Conservation (phyloP, 1,140 invertebrate genomes). For the Macrobrachium nipponense region DNA sequence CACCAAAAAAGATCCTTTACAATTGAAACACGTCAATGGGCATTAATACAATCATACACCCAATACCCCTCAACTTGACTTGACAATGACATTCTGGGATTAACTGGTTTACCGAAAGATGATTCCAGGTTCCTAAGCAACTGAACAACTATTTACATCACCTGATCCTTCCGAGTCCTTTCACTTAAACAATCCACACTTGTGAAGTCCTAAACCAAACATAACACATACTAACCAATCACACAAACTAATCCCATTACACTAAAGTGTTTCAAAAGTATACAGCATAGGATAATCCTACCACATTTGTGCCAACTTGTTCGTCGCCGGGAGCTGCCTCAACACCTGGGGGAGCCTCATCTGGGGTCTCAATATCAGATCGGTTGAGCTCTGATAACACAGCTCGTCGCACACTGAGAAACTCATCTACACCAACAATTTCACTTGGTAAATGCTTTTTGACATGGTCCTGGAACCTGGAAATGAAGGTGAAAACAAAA, state of each 20-base stretch:
- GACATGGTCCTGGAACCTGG: conserved; percentile 90
- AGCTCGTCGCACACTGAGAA: conserved; percentile 82
- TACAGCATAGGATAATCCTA: conserved; percentile 8
- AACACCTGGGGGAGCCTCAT: conserved; percentile 62
- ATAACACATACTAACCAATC: not conserved
- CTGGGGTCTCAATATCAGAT: conserved; percentile 53
- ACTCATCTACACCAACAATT: conserved; percentile 84
- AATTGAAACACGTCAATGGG: too few relatives aligned
- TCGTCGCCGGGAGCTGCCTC: conserved; percentile 60
- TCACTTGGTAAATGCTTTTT: conserved; percentile 84
- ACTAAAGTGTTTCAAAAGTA: not conserved
- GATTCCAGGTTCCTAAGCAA: too few relatives aligned
- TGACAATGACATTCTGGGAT: too few relatives aligned
- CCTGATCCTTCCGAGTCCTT: too few relatives aligned
- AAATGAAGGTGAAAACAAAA: conserved; percentile 61
- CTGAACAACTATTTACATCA: too few relatives aligned
- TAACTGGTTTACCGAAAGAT: too few relatives aligned
- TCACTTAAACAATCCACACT: too few relatives aligned
- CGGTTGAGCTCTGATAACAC: conserved; percentile 65
- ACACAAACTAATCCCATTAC: not conserved
- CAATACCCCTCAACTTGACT: too few relatives aligned
- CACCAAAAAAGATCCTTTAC: too few relatives aligned
- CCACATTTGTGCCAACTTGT: conserved; percentile 58
- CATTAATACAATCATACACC: too few relatives aligned
- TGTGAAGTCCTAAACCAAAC: not conserved